Evolutionary conservation across 2,113 vertebrate species (phyloP), one percentile per base, ranked within the genome.

Genomic region (Chitala chitala): DNA sequence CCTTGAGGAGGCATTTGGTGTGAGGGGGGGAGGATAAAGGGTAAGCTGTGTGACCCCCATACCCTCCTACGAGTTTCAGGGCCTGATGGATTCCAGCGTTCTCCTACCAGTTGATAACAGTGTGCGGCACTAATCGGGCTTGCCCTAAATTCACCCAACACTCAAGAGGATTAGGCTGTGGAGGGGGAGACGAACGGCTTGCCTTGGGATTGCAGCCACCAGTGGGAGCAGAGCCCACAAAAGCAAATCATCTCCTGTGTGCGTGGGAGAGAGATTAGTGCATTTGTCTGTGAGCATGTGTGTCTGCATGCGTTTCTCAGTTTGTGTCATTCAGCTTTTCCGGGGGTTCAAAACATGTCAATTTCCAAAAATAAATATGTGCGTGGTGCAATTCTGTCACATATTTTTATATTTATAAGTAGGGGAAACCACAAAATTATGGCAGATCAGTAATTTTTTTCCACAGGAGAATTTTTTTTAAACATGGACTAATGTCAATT

Each of bases 141-240:
- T 89, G 87, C 86, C 89, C 89, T 89, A 89, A 90, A 91, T 91
- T 86, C 85, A 53, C 76, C 83, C 81, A 69, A n/a, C 82, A 86
- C 84, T 84, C 84, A 79, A 82, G 84, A 86, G 87, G 85, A 90
- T 89, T 90, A 88, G 70, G 29, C 22, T 70, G 12, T 42, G 76
- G 74, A 66, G 59, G 69, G 68, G 75, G 54, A 74, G 5, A 24
- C 53, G 61, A 33, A n/a, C 46, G 40, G 31, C 55, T 53, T 66
- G 78, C 81, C 78, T 71, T 61, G 33, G 82, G 84, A 78, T 40
- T 76, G 78, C 71, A 73, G 73, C 82, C 75, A 80, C 66, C 75
- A 80, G 77, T 54, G 76, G 51, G 31, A 53, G 24, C n/a, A 38
- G 6, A 58, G 9, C 29, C 22, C 6, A 53, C 48, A 26, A 20